Conservation (phyloP, 2,888 invertebrate genomes). For the Polydrusus pterygomalis region DNA sequence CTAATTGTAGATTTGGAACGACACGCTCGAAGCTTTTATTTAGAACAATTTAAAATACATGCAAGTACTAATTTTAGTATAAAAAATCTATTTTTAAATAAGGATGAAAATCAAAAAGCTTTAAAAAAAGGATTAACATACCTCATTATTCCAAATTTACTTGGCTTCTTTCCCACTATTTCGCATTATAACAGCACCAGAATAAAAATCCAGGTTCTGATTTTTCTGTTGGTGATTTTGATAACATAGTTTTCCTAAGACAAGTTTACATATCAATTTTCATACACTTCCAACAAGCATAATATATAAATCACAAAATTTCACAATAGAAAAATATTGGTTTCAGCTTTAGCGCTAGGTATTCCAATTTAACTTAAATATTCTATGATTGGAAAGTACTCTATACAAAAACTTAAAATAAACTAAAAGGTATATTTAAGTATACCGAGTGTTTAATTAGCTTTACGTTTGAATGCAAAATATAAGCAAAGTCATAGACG, state of each 20-base stretch:
- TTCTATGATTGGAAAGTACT: conserved; percentile 35
- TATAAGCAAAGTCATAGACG: conserved; percentile 31
- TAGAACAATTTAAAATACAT: neutral
- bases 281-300: conserved; percentile 12
- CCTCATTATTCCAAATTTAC: conserved; percentile 34
- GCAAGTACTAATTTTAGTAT: neutral
- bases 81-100: neutral
- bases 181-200: conserved; percentile 22
- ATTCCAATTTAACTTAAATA: conserved; percentile 18
- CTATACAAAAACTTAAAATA: conserved; percentile 49
- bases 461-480: conserved; percentile 34
- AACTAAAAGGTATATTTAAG: conserved; percentile 51
- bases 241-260: conserved; percentile 34
- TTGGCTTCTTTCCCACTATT: conserved; percentile 7
- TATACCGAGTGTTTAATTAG: conserved; percentile 48
- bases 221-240: conserved; percentile 12
- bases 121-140: conserved; percentile 8
- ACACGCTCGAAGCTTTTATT: neutral
- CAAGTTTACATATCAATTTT: conserved; percentile 36
- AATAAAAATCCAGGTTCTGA: conserved; percentile 27
- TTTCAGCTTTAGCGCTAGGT: neutral
- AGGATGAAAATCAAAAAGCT: neutral
- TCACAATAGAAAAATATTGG: conserved; percentile 20
- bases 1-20: too few relatives aligned
- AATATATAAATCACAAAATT: conserved; percentile 18